phyloP scores from a whole-genome alignment of 2,113 vertebrate genomes.

The Tricholaema leucomelas region DNA sequence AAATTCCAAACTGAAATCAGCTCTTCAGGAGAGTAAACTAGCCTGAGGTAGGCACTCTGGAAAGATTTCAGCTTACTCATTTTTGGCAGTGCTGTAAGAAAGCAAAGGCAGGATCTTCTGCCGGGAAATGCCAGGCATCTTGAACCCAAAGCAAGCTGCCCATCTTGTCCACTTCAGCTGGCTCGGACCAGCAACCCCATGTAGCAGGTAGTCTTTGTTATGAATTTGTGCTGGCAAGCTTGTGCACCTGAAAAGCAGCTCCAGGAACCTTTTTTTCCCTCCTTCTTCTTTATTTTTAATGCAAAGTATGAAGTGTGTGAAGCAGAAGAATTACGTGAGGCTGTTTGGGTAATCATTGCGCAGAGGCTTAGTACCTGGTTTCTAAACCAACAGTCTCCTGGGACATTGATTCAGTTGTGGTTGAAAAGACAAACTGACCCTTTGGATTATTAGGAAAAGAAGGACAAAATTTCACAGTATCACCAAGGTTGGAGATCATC shows the following conservation, averaged over 20 bases:
- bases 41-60: not conserved
- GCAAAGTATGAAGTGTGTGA: not conserved
- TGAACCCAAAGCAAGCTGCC: not conserved
- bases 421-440: not conserved
- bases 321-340: not conserved
- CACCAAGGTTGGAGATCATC: too few species aligned
- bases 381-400: not conserved
- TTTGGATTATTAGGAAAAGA: not conserved
- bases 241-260: not conserved
- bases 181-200: not conserved
- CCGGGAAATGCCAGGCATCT: not conserved
- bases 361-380: not conserved
- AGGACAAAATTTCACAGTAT: not conserved
- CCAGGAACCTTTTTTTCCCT: accelerated
- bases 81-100: not conserved
- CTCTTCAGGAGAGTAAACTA: constrained; percentile 40
- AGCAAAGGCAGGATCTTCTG: accelerated
- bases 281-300: too few species aligned
- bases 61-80: not conserved
- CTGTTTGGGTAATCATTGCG: not conserved
- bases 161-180: accelerated
- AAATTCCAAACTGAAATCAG: constrained; percentile 21
- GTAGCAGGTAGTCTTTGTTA: not conserved
- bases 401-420: not conserved
- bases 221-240: not conserved